Evolutionary conservation across 2,888 invertebrate species (phyloP).

Genomic region (Oligia latruncula): DNA sequence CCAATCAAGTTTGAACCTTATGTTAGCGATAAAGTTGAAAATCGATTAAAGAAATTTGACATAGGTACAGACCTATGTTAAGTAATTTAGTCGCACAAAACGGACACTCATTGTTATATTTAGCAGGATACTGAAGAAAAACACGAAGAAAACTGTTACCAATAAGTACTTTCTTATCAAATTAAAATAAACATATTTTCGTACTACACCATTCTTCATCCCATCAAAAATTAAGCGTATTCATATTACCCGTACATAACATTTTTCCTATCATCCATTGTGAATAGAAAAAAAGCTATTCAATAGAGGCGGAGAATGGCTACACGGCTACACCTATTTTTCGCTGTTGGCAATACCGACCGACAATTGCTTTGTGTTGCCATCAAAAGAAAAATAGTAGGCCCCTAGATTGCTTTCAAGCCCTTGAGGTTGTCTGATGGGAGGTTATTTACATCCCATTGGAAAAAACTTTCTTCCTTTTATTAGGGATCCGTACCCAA

Average conservation of each 20-base stretch:
- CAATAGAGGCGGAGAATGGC: conserved; percentile 71
- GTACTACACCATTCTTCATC: conserved; percentile 9
- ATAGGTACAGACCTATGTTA: no score
- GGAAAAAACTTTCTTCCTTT: conserved; percentile 75
- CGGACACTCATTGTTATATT: not conserved
- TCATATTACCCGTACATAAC: conserved; percentile 49
- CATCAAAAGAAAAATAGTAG: conserved; percentile 82
- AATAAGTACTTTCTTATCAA: not conserved
- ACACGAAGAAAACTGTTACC: not conserved
- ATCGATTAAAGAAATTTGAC: no score
- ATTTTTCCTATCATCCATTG: conserved; percentile 63
- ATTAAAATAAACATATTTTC: not conserved
- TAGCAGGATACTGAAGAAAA: not conserved
- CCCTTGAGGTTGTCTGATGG: conserved; percentile 82
- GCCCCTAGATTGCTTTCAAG: conserved; percentile 83
- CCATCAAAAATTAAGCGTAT: conserved; percentile 31
- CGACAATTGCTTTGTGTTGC: conserved; percentile 85
- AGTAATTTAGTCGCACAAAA: not conserved
- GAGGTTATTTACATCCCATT: conserved; percentile 82
- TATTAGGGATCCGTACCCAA: conserved; percentile 16
- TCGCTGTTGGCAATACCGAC: conserved; percentile 80
- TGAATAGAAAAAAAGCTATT: conserved; percentile 73
- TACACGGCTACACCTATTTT: conserved; percentile 78
- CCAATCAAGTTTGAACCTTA: no score
- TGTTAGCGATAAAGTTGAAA: no score